These are phyloP conservation scores for Stegodyphus dumicola DNA, from an alignment of 1,140 invertebrate genomes.

Conservation along the genomic window DNA sequence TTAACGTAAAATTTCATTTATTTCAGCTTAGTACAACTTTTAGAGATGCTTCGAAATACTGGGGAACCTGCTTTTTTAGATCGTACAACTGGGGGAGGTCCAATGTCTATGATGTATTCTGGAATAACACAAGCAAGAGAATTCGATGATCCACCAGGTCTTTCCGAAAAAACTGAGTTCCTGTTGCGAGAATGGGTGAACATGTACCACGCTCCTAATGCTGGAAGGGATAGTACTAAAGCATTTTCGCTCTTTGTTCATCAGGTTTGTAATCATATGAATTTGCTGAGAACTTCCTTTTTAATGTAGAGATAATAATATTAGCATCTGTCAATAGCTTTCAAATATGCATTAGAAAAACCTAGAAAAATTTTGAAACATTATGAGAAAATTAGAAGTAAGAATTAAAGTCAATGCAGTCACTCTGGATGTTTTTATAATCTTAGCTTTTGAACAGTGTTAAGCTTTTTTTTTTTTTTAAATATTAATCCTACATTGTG, in stretches of 20 bases:
- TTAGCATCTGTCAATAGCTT: too few species aligned
- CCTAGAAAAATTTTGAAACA: too few species aligned
- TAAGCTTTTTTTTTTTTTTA: too few species aligned
- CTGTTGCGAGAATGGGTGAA: slow-evolving; percentile 94
- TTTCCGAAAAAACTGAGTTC: slow-evolving; percentile 95
- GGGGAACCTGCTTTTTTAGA: slow-evolving; percentile 75
- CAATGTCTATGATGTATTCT: slow-evolving; percentile 91
- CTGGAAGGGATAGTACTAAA: slow-evolving; percentile 87
- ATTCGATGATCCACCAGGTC: slow-evolving; percentile 91
- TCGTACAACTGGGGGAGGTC: slow-evolving; percentile 76
- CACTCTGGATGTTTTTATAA: too few species aligned
- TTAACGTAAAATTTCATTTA: not conserved
- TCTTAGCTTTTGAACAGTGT: too few species aligned
- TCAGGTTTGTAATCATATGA: slow-evolving; percentile 68
- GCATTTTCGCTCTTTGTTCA: slow-evolving; percentile 95
- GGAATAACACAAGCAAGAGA: slow-evolving; percentile 87
- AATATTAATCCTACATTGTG: too few species aligned
- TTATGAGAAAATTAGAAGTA: too few species aligned
- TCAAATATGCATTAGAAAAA: too few species aligned
- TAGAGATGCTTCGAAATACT: slow-evolving; percentile 80
- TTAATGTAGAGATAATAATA: too few species aligned
- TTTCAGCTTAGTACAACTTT: slow-evolving; percentile 75
- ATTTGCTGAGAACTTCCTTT: too few species aligned
- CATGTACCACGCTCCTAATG: slow-evolving; percentile 84
- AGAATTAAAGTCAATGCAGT: too few species aligned